These are phyloP conservation scores for Drosophila rhopaloa DNA, from an alignment of 1,140 invertebrate genomes.

Conservation along the genomic window DNA sequence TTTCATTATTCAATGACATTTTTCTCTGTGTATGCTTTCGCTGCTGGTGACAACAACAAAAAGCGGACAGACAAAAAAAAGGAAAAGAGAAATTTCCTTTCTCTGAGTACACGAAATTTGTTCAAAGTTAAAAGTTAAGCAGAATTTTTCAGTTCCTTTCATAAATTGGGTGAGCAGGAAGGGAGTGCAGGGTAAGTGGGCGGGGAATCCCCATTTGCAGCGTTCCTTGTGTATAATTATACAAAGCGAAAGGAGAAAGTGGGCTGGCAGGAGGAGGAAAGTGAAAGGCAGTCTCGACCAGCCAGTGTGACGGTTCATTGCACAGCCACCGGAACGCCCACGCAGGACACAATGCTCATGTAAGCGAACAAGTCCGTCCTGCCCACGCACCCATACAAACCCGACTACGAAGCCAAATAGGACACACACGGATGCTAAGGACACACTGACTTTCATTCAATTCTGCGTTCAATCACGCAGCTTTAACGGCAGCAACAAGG, in stretches of 20 bases:
- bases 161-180: conserved; percentile 39
- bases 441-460: conserved; percentile 52
- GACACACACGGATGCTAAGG: conserved; percentile 8
- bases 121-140: conserved; percentile 60
- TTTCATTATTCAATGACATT: background rate
- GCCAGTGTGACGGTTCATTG: conserved; percentile 32
- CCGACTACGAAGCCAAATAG: conserved; percentile 1
- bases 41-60: conserved; percentile 48
- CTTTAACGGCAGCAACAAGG: conserved; percentile 51
- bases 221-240: conserved; percentile 30
- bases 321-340: conserved; percentile 28
- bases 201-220: conserved; percentile 11
- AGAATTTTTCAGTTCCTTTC: conserved; percentile 49
- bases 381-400: conserved; percentile 13
- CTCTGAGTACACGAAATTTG: conserved; percentile 44
- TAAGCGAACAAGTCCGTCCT: conserved; percentile 29
- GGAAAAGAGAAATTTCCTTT: conserved; percentile 49
- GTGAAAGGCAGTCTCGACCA: conserved; percentile 10
- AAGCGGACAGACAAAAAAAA: conserved; percentile 13
- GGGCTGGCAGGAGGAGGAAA: conserved; percentile 1
- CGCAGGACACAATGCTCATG: conserved; percentile 36
- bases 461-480: conserved; percentile 70
- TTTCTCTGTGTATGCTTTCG: conserved; percentile 2
- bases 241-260: conserved; percentile 31
- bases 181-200: background rate